Evolutionary conservation across 2,797 vertebrate genomes (phyloP).

Genomic region (Xenopus petersii): DNA sequence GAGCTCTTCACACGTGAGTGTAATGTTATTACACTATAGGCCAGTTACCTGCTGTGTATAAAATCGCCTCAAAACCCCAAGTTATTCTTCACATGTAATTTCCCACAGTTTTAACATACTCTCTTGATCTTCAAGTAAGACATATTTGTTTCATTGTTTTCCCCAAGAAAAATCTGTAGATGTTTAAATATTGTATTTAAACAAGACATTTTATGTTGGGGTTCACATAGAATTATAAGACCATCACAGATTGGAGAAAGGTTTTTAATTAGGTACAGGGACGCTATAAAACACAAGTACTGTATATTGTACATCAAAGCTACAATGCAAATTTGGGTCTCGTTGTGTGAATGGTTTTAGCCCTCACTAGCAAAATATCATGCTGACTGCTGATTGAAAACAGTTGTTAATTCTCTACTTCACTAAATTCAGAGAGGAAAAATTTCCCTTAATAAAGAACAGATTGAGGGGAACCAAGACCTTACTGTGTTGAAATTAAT

Average conservation of each 20-base stretch:
- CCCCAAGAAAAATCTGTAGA: no score
- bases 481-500: conserved; percentile 92
- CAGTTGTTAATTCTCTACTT: conserved; percentile 97
- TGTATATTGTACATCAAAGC: conserved; percentile 69
- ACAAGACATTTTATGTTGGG: not conserved
- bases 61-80: no score
- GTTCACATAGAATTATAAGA: conserved; percentile 11
- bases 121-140: no score
- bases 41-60: no score
- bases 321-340: conserved; percentile 74
- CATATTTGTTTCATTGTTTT: no score
- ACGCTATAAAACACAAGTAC: conserved; percentile 54
- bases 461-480: conserved; percentile 89
- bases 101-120: no score
- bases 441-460: conserved; percentile 85
- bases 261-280: conserved; percentile 57
- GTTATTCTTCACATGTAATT: no score
- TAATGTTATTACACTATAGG: no score
- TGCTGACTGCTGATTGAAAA: conserved; percentile 92
- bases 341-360: conserved; percentile 71
- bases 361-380: conserved; percentile 72
- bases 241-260: conserved; percentile 47
- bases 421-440: conserved; percentile 86
- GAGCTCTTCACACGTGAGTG: no score
- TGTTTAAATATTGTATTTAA: no score